phyloP scores from a whole-genome alignment of 1,140 invertebrate genomes.

The Ectropis grisescens region DNA sequence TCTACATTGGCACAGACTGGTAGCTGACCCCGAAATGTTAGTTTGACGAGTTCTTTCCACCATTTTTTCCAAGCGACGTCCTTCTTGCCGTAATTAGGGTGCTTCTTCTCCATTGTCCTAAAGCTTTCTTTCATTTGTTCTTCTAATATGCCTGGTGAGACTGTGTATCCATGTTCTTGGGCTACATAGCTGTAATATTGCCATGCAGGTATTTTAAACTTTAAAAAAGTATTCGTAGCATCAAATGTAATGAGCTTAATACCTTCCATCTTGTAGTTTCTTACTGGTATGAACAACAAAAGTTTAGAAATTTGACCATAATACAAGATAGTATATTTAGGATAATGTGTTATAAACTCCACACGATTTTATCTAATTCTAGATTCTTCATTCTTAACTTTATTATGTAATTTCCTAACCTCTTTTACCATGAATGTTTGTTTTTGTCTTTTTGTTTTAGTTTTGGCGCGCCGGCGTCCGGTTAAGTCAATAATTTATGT shows the following conservation, averaged over 20 bases:
- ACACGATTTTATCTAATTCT: no score
- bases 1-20: constrained; percentile 18
- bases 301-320: no score
- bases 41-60: constrained; percentile 81
- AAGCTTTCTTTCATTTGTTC: constrained; percentile 76
- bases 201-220: constrained; percentile 77
- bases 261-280: constrained; percentile 34
- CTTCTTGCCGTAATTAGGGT: constrained; percentile 86
- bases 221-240: constrained; percentile 86
- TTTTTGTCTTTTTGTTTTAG: no score
- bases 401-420: no score
- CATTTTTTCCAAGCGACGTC: constrained; percentile 82
- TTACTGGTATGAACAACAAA: no score
- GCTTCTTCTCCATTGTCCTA: constrained; percentile 72
- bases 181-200: constrained; percentile 81
- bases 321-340: no score
- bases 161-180: constrained; percentile 75
- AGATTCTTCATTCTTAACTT: no score
- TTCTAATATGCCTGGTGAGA: constrained; percentile 72
- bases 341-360: no score
- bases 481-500: no score
- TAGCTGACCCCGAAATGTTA: constrained; percentile 73
- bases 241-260: constrained; percentile 85
- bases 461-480: no score
- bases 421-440: no score